Evolutionary conservation across 92 coral and sea anemone species (phyloP).

Genomic region (Galaxea fascicularis): DNA sequence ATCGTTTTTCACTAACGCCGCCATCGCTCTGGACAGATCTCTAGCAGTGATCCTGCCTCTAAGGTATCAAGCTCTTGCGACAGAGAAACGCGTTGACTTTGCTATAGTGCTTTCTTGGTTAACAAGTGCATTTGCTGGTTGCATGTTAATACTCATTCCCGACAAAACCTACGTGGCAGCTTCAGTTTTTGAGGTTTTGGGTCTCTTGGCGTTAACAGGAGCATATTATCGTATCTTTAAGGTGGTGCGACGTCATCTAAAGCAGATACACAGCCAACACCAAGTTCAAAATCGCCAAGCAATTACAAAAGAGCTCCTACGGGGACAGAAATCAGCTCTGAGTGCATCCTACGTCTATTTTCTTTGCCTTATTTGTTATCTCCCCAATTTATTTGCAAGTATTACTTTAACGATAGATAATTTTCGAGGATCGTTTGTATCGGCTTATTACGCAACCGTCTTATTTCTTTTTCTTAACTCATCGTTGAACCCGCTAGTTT

Average conservation of each 20-base stretch:
- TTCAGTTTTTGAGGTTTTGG: neutral
- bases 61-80: constrained; percentile 42
- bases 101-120: constrained; percentile 29
- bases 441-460: neutral
- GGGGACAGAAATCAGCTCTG: constrained; percentile 16
- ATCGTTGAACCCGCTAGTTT: constrained; percentile 36
- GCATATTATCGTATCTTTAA: neutral
- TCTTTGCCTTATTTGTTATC: constrained; percentile 23
- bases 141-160: neutral
- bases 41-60: constrained; percentile 55
- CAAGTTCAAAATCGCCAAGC: neutral
- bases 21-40: constrained; percentile 45
- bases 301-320: neutral
- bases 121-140: constrained; percentile 2
- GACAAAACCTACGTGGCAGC: neutral
- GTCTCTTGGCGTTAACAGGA: constrained; percentile 3
- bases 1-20: constrained; percentile 22
- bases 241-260: constrained; percentile 17
- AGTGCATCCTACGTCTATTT: constrained; percentile 1
- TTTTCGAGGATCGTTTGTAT: neutral
- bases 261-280: constrained; percentile 8
- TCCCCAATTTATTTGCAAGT: constrained; percentile 27
- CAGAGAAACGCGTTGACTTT: constrained; percentile 9
- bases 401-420: neutral
- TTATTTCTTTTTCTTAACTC: constrained; percentile 34